These are phyloP conservation scores for Melanotaenia trifasciata DNA, from an alignment of 2,797 vertebrate genomes.

Conservation along the genomic window DNA sequence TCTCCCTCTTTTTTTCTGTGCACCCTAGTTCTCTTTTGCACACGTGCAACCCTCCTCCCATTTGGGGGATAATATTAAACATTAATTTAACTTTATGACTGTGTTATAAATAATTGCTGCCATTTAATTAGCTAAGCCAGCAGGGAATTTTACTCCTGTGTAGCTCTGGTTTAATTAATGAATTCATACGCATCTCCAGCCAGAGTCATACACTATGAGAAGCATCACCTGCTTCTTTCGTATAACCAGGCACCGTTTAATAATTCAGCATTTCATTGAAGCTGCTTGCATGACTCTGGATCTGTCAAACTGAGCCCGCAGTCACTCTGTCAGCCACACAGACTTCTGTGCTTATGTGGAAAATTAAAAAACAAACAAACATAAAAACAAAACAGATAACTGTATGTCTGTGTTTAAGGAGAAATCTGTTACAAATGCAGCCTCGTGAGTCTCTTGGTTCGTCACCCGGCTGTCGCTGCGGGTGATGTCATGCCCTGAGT, in stretches of 20 bases:
- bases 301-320: constrained; percentile 31
- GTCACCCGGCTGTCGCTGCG: constrained; percentile 40
- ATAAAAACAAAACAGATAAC: constrained; percentile 28
- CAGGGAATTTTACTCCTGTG: constrained; percentile 48
- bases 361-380: background rate
- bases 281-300: constrained; percentile 43
- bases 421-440: constrained; percentile 46
- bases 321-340: constrained; percentile 30
- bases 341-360: constrained; percentile 13
- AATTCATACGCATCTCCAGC: constrained; percentile 38
- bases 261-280: constrained; percentile 69
- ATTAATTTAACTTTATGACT: constrained; percentile 55
- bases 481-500: constrained; percentile 41
- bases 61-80: constrained; percentile 45
- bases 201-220: constrained; percentile 27
- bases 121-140: constrained; percentile 63
- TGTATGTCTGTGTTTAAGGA: constrained; percentile 44
- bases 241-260: constrained; percentile 62
- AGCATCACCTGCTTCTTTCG: constrained; percentile 39
- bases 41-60: background rate
- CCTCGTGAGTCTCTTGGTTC: constrained; percentile 26
- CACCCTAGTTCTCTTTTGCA: background rate
- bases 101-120: constrained; percentile 62
- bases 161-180: constrained; percentile 58
- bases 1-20: background rate